Conservation (phyloP, 2,797 vertebrate genomes). For the Typhlichthys subterraneus region DNA sequence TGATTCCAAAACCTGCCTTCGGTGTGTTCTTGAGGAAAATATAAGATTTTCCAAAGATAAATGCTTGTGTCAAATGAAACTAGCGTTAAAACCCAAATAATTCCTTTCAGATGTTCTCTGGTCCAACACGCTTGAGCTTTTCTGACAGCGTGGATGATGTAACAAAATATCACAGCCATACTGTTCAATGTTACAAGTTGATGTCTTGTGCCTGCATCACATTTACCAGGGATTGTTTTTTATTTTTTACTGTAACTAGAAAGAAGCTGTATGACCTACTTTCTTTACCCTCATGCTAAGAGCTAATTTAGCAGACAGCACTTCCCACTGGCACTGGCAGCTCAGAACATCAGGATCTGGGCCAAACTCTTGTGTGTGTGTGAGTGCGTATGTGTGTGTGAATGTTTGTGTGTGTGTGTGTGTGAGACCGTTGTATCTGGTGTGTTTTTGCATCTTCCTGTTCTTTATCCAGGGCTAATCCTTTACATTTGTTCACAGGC, state of each 20-base stretch:
- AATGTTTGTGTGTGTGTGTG: neutral
- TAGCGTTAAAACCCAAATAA: no score
- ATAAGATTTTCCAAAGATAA: no score
- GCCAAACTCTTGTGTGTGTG: neutral
- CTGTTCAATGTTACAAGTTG: neutral
- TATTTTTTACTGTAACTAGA: slow-evolving; percentile 7
- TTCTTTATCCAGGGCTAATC: slow-evolving; percentile 9
- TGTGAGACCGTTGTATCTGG: neutral
- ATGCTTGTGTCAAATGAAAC: no score
- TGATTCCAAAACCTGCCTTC: neutral
- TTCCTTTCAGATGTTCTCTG: no score
- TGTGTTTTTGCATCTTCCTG: slow-evolving; percentile 2
- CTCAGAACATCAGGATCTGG: neutral
- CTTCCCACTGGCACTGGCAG: no score
- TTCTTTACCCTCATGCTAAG: no score
- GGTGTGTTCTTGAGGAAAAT: no score
- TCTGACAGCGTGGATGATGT: neutral
- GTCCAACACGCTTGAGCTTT: no score
- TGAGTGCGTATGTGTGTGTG: neutral
- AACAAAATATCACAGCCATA: slow-evolving; percentile 8
- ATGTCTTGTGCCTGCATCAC: neutral
- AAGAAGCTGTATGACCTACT: no score
- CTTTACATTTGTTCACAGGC: slow-evolving; percentile 18
- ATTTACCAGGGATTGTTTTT: slow-evolving; percentile 2
- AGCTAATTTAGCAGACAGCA: no score